Conservation (phyloP, 1,140 invertebrate genomes). For the Formica exsecta region DNA sequence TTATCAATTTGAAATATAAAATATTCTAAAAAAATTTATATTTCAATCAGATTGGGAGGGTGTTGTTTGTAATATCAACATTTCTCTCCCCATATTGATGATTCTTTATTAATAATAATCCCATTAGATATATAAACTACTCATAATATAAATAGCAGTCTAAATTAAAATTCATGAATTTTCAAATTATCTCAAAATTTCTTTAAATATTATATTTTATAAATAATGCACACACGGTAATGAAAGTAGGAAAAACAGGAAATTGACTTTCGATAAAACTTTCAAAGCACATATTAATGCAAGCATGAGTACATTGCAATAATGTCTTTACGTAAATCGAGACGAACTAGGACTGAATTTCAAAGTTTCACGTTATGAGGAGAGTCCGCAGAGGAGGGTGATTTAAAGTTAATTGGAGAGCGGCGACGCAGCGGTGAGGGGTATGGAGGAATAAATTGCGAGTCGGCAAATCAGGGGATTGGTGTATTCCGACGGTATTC, state of each 20-base stretch:
- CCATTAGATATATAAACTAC: background rate
- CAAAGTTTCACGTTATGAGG: constrained; percentile 70
- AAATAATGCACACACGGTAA: background rate
- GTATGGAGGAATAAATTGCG: constrained; percentile 75
- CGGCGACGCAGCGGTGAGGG: constrained; percentile 55
- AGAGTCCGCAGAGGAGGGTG: constrained; percentile 62
- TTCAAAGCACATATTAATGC: constrained; percentile 7
- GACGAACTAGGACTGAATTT: constrained; percentile 69
- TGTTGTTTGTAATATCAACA: too few species aligned
- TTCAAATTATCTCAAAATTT: background rate
- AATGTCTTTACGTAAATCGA: constrained; percentile 45
- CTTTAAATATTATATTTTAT: constrained; percentile 4
- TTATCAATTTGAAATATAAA: background rate
- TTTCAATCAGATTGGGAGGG: too few species aligned
- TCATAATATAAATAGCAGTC: background rate
- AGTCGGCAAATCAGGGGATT: constrained; percentile 68
- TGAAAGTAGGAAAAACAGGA: background rate
- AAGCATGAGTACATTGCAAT: constrained; percentile 35
- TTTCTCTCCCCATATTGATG: too few species aligned
- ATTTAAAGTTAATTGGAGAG: constrained; percentile 78
- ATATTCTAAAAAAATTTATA: background rate
- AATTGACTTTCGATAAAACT: constrained; percentile 29
- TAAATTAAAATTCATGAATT: background rate
- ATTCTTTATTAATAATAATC: background rate
- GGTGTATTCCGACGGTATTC: constrained; percentile 67